These are phyloP conservation scores for Drosophila emarginata DNA, from an alignment of 2,888 invertebrate species.

Conservation along the genomic window DNA sequence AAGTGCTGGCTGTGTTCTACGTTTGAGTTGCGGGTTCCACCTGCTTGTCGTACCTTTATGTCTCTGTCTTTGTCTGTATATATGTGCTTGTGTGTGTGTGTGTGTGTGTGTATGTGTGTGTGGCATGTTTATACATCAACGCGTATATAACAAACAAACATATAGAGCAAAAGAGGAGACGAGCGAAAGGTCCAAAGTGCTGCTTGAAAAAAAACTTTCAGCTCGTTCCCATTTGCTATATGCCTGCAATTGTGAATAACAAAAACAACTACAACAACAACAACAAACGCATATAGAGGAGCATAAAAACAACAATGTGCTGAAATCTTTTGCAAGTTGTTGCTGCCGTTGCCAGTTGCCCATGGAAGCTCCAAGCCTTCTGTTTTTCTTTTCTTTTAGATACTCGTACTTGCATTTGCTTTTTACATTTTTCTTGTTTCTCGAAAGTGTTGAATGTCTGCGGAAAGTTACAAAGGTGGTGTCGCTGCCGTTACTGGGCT, in stretches of 20 bases:
- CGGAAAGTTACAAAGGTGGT: constrained; percentile 68
- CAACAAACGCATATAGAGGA: constrained; percentile 12
- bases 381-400: constrained; percentile 47
- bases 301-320: constrained; percentile 59
- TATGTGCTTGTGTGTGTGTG: not conserved
- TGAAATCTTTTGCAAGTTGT: constrained; percentile 60
- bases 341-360: constrained; percentile 25
- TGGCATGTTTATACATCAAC: constrained; percentile 65
- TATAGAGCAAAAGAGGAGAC: constrained; percentile 45
- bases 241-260: constrained; percentile 62
- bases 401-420: constrained; percentile 50
- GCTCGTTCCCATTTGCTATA: constrained; percentile 51
- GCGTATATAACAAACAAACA: constrained; percentile 63
- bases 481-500: constrained; percentile 38
- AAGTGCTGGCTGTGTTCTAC: constrained; percentile 46
- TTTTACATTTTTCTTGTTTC: constrained; percentile 47
- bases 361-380: constrained; percentile 26
- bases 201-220: constrained; percentile 35
- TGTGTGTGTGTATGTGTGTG: constrained; percentile 42
- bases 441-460: constrained; percentile 70
- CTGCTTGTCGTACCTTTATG: constrained; percentile 28
- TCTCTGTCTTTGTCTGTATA: not conserved
- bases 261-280: constrained; percentile 41
- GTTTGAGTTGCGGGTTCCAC: constrained; percentile 47
- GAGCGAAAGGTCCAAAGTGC: constrained; percentile 15